Conservation (phyloP, 2,113 vertebrate genomes). For the Oncorhynchus masou region DNA sequence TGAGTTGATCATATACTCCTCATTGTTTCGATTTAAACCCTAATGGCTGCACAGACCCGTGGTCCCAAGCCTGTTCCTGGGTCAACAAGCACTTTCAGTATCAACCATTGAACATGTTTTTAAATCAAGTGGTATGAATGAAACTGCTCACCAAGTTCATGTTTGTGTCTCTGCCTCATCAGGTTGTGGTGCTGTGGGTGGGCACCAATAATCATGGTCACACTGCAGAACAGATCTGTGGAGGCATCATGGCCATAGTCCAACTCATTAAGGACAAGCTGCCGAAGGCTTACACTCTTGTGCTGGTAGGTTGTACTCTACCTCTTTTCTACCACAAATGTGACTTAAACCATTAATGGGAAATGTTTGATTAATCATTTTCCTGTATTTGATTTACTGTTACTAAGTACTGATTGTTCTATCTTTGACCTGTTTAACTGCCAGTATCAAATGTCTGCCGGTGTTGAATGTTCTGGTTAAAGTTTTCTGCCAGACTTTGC, state of each 20-base stretch:
- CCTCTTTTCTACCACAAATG: background rate
- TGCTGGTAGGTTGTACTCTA: conserved; percentile 76
- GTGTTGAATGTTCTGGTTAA: no score
- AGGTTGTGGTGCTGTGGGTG: conserved; percentile 91
- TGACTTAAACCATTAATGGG: no score
- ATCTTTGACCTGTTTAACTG: no score
- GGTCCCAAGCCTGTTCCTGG: no score
- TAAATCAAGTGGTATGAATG: background rate
- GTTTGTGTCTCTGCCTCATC: conserved; percentile 7
- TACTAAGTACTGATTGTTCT: no score
- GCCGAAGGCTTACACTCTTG: conserved; percentile 77
- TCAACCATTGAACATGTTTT: background rate
- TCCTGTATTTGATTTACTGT: no score
- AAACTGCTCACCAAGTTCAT: background rate
- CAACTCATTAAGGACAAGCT: conserved; percentile 81
- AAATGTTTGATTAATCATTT: no score
- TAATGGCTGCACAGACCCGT: no score
- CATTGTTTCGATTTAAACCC: background rate
- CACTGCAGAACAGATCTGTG: conserved; percentile 81
- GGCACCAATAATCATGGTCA: conserved; percentile 88
- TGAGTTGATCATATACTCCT: background rate
- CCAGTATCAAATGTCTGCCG: no score
- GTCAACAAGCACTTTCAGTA: background rate
- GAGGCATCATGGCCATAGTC: conserved; percentile 82
- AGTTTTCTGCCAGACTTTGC: no score